phyloP scores from a whole-genome alignment of 2,888 invertebrate genomes.

The Margaritifera margaritifera region DNA sequence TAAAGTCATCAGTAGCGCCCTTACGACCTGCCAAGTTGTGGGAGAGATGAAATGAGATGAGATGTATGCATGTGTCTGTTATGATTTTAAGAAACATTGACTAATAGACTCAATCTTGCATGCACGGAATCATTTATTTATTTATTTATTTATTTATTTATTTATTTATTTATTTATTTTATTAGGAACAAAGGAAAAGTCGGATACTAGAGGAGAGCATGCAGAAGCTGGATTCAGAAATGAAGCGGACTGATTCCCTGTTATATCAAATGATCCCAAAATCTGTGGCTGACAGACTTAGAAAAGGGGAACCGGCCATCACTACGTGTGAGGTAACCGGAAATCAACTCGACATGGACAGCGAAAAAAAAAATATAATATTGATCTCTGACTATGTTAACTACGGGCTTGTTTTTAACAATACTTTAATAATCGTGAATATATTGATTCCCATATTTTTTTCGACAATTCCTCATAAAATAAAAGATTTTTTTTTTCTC shows the following conservation, averaged over 20 bases:
- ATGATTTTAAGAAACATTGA: no score
- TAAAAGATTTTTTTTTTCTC: no score
- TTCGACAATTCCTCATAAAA: background rate
- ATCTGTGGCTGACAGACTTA: conserved; percentile 93
- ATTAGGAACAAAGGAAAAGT: conserved; percentile 95
- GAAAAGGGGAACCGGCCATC: conserved; percentile 95
- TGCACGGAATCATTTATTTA: no score
- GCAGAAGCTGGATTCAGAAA: conserved; percentile 95
- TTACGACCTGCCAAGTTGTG: no score
- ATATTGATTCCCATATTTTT: background rate
- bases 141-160: background rate
- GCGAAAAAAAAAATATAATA: background rate
- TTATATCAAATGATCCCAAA: conserved; percentile 99
- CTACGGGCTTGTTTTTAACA: no score
- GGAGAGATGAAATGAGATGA: no score
- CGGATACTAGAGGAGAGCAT: conserved; percentile 97
- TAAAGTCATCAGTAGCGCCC: no score
- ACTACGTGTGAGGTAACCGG: conserved; percentile 92
- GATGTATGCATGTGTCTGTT: no score
- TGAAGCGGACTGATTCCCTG: conserved; percentile 94
- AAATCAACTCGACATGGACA: background rate
- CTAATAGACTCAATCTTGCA: no score
- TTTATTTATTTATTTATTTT: background rate
- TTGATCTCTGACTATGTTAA: no score
- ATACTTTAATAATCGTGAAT: no score